Percentiles rank a stretch among this genome's conserved stretches.
These are phyloP conservation scores for Hydriomena furcata DNA, from an alignment of 2,888 invertebrate species.

Conservation along the genomic window DNA sequence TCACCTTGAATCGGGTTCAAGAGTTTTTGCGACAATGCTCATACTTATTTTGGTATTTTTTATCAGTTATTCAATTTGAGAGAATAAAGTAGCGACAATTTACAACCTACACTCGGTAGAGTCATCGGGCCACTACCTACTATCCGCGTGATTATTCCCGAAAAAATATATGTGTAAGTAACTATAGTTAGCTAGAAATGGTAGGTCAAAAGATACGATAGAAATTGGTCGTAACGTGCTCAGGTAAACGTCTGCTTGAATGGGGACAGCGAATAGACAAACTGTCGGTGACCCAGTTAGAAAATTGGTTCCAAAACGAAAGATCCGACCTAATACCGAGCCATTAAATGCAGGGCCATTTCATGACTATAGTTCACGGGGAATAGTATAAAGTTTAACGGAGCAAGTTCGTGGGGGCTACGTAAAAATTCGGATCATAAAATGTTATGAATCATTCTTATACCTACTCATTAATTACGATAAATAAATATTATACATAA, in stretches of 20 bases:
- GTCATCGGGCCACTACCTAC: too few relatives aligned
- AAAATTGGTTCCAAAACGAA: not conserved
- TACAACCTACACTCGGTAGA: slow-evolving; percentile 1
- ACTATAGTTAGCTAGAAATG: too few relatives aligned
- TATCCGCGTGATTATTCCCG: too few relatives aligned
- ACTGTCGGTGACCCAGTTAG: slow-evolving; percentile 14
- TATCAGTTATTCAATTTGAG: slow-evolving; percentile 5
- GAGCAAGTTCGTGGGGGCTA: not conserved
- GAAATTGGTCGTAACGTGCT: slow-evolving; percentile 1
- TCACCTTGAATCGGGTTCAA: slow-evolving; percentile 32
- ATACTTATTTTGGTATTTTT: slow-evolving; percentile 12
- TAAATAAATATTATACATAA: too few relatives aligned
- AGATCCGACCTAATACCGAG: not conserved
- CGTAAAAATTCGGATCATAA: not conserved
- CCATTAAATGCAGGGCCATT: slow-evolving; percentile 3
- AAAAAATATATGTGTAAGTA: too few relatives aligned
- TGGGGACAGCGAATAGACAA: slow-evolving; percentile 9
- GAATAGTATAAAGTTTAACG: not conserved
- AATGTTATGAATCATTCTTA: too few relatives aligned
- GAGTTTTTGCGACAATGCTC: slow-evolving; percentile 13
- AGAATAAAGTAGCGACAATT: not conserved
- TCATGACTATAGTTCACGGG: slow-evolving; percentile 1
- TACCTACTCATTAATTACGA: too few relatives aligned
- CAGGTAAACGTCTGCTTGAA: slow-evolving; percentile 8
- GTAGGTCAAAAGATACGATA: not conserved